These are phyloP conservation scores for Altica lythri DNA, from an alignment of 2,888 invertebrate species.

Conservation along the genomic window DNA sequence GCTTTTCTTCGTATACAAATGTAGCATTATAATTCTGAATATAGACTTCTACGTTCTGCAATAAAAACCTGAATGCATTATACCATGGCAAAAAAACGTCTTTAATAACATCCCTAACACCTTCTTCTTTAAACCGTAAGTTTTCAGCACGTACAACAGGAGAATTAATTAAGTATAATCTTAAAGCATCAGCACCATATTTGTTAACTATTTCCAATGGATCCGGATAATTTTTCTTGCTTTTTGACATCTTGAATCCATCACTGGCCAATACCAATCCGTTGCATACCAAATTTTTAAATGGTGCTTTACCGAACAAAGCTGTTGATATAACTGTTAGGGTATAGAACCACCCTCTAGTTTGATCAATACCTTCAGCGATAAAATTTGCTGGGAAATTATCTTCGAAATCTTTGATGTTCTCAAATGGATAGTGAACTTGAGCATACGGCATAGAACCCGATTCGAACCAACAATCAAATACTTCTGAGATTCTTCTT, in stretches of 20 bases:
- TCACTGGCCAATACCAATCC: conserved; percentile 95
- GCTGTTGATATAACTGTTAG: conserved; percentile 96
- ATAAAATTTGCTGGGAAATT: conserved; percentile 98
- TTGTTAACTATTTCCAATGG: conserved; percentile 88
- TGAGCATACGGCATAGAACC: conserved; percentile 99
- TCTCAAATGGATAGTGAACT: conserved; percentile 95
- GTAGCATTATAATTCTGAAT: conserved; percentile 63
- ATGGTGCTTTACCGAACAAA: conserved; percentile 94
- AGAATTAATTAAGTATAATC: conserved; percentile 95
- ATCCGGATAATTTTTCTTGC: conserved; percentile 98
- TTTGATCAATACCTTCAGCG: conserved; percentile 99
- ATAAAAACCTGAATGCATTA: conserved; percentile 88
- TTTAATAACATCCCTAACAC: conserved; percentile 93
- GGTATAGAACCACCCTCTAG: conserved; percentile 98
- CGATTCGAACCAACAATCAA: conserved; percentile 99
- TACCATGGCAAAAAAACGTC: conserved; percentile 99
- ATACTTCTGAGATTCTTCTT: conserved; percentile 88
- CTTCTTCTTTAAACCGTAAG: conserved; percentile 95
- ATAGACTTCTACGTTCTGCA: conserved; percentile 89
- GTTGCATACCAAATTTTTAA: conserved; percentile 96
- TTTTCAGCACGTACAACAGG: conserved; percentile 98
- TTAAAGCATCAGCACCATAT: conserved; percentile 95
- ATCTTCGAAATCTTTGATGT: conserved; percentile 82
- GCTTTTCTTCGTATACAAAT: conserved; percentile 54
- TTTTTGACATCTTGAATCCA: conserved; percentile 99